These are phyloP conservation scores for Amniataba percoides DNA, from an alignment of 2,797 vertebrate genomes.

Conservation along the genomic window DNA sequence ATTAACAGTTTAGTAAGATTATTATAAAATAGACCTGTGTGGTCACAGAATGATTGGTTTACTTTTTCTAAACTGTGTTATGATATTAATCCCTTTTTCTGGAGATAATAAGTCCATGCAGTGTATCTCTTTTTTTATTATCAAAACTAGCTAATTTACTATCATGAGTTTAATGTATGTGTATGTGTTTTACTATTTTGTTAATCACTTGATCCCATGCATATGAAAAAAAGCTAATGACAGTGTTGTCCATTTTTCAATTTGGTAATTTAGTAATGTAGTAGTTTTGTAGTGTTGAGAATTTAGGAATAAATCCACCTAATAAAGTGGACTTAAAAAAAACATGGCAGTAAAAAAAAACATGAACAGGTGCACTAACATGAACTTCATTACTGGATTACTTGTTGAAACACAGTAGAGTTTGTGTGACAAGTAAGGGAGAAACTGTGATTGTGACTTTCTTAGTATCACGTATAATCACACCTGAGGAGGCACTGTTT, in stretches of 20 bases:
- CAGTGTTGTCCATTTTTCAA: not conserved
- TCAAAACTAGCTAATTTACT: too few relatives aligned
- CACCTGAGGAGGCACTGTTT: not conserved
- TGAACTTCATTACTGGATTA: not conserved
- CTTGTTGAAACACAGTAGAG: not conserved
- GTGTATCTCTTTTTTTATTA: not conserved
- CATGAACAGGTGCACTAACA: not conserved
- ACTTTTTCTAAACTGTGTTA: not conserved
- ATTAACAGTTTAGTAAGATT: not conserved
- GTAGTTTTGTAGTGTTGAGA: not conserved
- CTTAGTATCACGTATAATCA: not conserved
- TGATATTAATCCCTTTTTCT: not conserved
- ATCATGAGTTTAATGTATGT: too few relatives aligned
- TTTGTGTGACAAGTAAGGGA: not conserved
- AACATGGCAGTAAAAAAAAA: not conserved
- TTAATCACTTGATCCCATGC: too few relatives aligned
- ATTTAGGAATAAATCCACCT: not conserved
- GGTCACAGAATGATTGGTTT: not conserved
- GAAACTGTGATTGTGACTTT: not conserved
- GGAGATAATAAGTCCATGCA: not conserved
- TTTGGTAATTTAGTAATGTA: too few relatives aligned
- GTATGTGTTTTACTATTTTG: not conserved
- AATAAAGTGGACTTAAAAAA: not conserved
- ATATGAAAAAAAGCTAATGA: not conserved
- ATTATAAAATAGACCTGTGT: not conserved